A percentile compares a stretch with the other conserved stretches of the same genome.
These are phyloP conservation scores for Bugula neritina DNA, from an alignment of 2,888 invertebrate species.

Conservation along the genomic window DNA sequence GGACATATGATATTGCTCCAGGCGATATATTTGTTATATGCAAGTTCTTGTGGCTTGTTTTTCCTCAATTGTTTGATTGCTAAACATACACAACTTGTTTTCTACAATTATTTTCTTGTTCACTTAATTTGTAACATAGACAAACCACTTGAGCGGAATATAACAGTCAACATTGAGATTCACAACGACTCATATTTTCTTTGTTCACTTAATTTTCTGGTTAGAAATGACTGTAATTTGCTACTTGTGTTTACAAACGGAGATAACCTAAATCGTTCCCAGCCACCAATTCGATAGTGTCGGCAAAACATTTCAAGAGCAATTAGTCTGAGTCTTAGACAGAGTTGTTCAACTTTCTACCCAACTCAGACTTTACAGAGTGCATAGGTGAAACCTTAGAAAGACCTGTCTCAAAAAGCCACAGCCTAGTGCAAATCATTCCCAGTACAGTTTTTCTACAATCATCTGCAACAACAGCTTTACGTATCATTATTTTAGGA, in stretches of 20 bases:
- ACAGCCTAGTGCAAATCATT: too few relatives aligned
- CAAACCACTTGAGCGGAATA: neutral
- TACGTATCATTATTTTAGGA: too few relatives aligned
- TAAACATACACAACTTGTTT: neutral
- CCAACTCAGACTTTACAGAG: too few relatives aligned
- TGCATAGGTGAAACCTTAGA: too few relatives aligned
- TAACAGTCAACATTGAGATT: neutral
- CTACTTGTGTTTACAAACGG: neutral
- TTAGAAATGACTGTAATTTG: neutral
- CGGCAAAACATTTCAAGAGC: conserved; percentile 12
- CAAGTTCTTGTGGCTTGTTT: neutral
- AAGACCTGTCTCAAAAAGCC: too few relatives aligned
- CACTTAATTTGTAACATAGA: neutral
- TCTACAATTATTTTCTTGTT: neutral
- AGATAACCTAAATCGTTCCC: neutral
- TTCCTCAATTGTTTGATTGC: neutral
- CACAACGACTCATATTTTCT: neutral
- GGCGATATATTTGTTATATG: neutral
- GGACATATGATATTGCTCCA: neutral
- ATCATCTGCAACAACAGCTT: too few relatives aligned
- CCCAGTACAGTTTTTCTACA: too few relatives aligned
- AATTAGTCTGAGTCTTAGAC: conserved; percentile 4
- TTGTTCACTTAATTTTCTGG: neutral
- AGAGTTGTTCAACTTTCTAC: too few relatives aligned
- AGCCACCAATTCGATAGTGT: too few relatives aligned